These are phyloP conservation scores for Drosophila subsilvestris DNA, from an alignment of 2,888 invertebrate species.

Conservation along the genomic window DNA sequence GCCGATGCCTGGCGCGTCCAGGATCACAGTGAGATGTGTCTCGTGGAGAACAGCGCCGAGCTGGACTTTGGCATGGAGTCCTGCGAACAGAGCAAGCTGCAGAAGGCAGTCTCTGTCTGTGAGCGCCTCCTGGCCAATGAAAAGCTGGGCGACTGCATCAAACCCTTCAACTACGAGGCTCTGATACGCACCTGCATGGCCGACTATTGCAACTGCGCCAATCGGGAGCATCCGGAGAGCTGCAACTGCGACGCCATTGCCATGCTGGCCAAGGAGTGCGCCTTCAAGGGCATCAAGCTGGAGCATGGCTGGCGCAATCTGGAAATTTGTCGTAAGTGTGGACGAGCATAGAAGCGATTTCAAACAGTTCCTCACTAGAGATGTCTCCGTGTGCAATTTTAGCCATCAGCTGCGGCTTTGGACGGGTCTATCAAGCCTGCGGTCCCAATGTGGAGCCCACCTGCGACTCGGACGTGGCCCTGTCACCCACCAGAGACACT, in stretches of 20 bases:
- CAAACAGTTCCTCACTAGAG: background rate
- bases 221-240: conserved; percentile 85
- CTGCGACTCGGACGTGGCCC: conserved; percentile 86
- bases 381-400: background rate
- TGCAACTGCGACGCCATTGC: conserved; percentile 92
- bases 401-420: conserved; percentile 92
- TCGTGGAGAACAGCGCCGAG: conserved; percentile 79
- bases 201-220: conserved; percentile 91
- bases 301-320: conserved; percentile 90
- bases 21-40: conserved; percentile 77
- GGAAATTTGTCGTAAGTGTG: conserved; percentile 92
- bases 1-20: conserved; percentile 83
- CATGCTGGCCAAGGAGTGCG: conserved; percentile 91
- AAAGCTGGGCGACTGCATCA: conserved; percentile 88
- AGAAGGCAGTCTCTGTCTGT: conserved; percentile 87
- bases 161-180: conserved; percentile 88
- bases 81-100: conserved; percentile 73
- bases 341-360: no score
- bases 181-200: conserved; percentile 90
- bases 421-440: conserved; percentile 91
- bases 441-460: conserved; percentile 90
- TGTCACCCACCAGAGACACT: conserved; percentile 76
- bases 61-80: conserved; percentile 74
- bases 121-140: conserved; percentile 87
- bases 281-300: conserved; percentile 87